A percentile compares a stretch with the other conserved stretches of the same genome.
Evolutionary conservation across 1,140 invertebrate genomes (phyloP).

Genomic region (Macrosteles quadrilineatus): DNA sequence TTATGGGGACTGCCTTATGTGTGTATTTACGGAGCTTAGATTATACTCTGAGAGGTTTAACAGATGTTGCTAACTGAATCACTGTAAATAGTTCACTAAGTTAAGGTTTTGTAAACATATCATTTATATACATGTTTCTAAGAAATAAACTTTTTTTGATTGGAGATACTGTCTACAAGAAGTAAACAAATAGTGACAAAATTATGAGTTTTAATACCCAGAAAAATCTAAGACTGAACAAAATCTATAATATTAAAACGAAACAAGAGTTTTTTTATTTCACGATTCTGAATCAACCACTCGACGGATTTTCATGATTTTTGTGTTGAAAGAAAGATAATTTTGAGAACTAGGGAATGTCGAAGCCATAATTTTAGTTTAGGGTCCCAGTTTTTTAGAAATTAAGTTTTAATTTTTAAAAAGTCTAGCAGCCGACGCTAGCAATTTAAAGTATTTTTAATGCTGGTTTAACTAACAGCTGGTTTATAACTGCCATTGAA

Average conservation of each 20-base stretch:
- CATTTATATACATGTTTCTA: constrained; percentile 13
- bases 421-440: no score
- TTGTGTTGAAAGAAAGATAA: no score
- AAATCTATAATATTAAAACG: no score
- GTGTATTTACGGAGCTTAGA: neutral
- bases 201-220: neutral
- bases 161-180: constrained; percentile 3
- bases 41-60: neutral
- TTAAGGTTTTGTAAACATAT: constrained; percentile 8
- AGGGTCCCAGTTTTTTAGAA: no score
- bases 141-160: neutral
- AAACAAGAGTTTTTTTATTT: neutral
- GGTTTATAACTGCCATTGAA: no score
- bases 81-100: constrained; percentile 11
- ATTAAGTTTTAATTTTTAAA: no score
- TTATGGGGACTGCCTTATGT: neutral
- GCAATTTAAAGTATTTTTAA: no score
- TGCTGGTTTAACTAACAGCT: no score
- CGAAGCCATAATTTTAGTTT: no score
- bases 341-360: no score
- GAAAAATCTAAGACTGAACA: neutral
- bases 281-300: no score
- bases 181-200: neutral
- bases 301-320: no score
- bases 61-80: neutral